Base-by-base conservation (phyloP, 2,797 vertebrate species). In the Alcedo atthis region DNA sequence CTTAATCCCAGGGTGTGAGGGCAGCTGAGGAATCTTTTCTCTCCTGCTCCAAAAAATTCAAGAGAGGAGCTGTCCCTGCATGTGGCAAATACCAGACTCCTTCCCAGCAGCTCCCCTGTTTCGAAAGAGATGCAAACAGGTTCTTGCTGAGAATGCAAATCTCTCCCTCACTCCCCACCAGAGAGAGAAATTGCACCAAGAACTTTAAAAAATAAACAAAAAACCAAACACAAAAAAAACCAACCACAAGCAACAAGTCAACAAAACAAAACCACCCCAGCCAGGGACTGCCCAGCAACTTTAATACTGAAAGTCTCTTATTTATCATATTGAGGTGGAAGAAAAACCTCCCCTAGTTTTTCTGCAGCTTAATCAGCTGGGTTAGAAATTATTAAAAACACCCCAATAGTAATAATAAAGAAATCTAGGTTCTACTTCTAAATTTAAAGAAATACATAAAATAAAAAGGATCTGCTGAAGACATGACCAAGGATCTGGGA, bases 1-100 rank as follows among this genome's bases (percentile, higher is more conserved):
- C n/a, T 4, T 4, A 4, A 28, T 80, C 49, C 86, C 82, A 19
- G 4, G 33, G 46, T 8, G 33, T 8, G 33, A 46, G 6, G 46
- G 25, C 53, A 61, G 46, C 21, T 2, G 4, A 61, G 63, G 58
- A 87, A 59, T 24, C 11, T 6, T 45, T 48, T 30, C 37, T 6
- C 69, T 55, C 45, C 0, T 8, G 10, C 28, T 24, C 43, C 74
- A 30, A 9, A 9, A 59, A 33, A 43, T 51, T 16, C 49, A 12
- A 12, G 85, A 25, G 37, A 77, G 87, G 85, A 75, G 87, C 86
- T 86, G 91, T 21, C 86, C 63, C 92, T 82, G 76, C 93, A 54
- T 4, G 83, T 13, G 81, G 64, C 33, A 51, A 74, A 93, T 66
- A 57, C 93, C 80, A 35, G 4, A 26, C 78, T 62, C 81, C 85